Percentiles rank a stretch among this genome's conserved stretches.
Conservation (phyloP, 2,797 vertebrate genomes). For the Hirundo rustica region DNA sequence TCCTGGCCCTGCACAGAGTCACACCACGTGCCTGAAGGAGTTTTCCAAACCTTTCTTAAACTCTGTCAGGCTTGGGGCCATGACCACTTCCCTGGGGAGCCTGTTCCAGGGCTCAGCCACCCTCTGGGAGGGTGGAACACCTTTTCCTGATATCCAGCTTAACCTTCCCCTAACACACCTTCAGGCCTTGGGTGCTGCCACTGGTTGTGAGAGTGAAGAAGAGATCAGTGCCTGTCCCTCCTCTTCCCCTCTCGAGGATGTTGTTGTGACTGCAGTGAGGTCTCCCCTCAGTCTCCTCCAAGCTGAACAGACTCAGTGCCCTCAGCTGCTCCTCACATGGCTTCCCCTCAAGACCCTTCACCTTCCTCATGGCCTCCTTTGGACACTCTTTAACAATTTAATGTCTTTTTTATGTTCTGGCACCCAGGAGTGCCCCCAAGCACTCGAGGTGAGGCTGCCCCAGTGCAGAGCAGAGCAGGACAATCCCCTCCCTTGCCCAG, state of each 20-base stretch:
- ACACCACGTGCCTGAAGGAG: background rate
- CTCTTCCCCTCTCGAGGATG: fast-evolving
- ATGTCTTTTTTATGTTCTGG: too few relatives aligned
- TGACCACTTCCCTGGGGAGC: background rate
- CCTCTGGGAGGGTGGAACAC: background rate
- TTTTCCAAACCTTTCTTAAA: background rate
- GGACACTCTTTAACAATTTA: fast-evolving
- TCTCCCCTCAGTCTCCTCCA: background rate
- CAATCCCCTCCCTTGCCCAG: background rate
- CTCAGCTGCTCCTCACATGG: fast-evolving
- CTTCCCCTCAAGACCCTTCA: background rate
- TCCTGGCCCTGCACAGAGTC: background rate
- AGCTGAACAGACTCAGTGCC: background rate
- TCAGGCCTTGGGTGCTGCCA: background rate
- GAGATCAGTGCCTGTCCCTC: background rate
- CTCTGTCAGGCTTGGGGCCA: background rate
- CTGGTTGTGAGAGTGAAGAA: background rate
- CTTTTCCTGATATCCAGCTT: background rate
- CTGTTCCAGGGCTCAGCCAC: background rate
- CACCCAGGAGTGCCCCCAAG: background rate
- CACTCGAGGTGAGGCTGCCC: fast-evolving
- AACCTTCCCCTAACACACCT: background rate
- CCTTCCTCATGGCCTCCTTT: background rate
- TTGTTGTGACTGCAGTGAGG: background rate
- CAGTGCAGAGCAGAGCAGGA: fast-evolving